Evolutionary conservation across 1,140 invertebrate genomes (phyloP), one percentile per base, ranked within the genome.

Genomic region (Heterodera schachtii): DNA sequence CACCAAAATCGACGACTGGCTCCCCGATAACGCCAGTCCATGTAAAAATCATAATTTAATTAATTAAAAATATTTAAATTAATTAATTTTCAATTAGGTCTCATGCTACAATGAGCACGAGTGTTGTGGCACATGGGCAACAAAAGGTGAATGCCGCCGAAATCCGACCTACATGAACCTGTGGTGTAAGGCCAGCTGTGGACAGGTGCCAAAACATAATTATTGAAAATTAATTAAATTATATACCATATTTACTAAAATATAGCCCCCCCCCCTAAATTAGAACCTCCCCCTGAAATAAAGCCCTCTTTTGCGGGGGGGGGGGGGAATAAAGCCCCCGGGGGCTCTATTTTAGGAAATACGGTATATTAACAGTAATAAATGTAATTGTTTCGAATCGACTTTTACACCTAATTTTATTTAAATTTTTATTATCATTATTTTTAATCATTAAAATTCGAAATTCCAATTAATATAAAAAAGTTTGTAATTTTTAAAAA

Each of bases 101-200:
- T 70, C 60, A 43, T 85, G 84, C 60, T 85, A 73, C 86, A 85
- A 85, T 60, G 86, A 87, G 52, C 85, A 85, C 66, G 86, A 85
- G 79, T 87, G 84, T 52, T 85, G 85, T 78, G 52, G 60, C 9
- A 64, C 66, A 19, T 78, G 76, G 76, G 8, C 76, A 1, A 64
- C 21, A 2, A 78, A 78, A 46, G 76, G 76, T n/a, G 76, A 78
- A 47, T 78, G 76, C 47, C 76, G 49, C 8, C 64, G 76, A 60
- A 85, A 85, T 74, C 78, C 81, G 41, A 52, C 47, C 19, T 85
- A 87, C 47, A 85, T 85, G 84, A 75, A 75, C 57, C 41, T 67
- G 11, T 86, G 84, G 84, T 85, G 84, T 67, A 86, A 86, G 66
- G 85, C 84, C 41, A 82, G 78, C 52, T 85, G 83, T 46, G 43